Base-by-base conservation (phyloP, 2,113 vertebrate species). In the Martes martes region DNA sequence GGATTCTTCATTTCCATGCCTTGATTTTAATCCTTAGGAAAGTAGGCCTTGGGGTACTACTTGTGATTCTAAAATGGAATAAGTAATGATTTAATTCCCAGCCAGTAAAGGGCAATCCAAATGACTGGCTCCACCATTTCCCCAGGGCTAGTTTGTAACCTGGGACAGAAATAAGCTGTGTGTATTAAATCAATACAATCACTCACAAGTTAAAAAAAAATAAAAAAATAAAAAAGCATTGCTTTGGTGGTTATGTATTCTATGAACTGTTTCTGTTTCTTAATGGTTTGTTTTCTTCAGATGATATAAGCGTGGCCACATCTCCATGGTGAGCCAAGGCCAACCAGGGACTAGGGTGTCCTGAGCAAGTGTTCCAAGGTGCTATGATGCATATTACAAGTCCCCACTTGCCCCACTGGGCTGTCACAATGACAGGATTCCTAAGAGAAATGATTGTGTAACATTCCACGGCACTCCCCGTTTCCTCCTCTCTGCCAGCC, bases 41-140 rank as follows among this genome's bases (percentile, higher is more conserved):
- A 98, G 97, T 97, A 97, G 97, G 97, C 96, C 96, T 98, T 97
- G 92, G 97, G 97, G 97, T 97, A 97, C 96, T 97, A 96, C 96
- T 98, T 98, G 94, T 95, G 97, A 98, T 97, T 98, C 95, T 98
- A 97, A 98, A 97, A 96, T 97, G 97, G 97, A 98, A 98, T 98
- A 98, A 97, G 97, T 97, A 97, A 98, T 98, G 97, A 97, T 97
- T 98, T 98, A 97, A 97, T 97, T 98, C 97, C 95, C 96, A 98
- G 95, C 94, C 97, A 97, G 98, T 97, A 98, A 98, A 98, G 97
- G 98, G 96, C 98, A 98, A 96, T 98, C 97, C 96, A 96, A 96
- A 98, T 97, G 96, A 96, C 96, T 94, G 97, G 96, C 95, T 97
- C 90, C 95, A 96, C 97, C 97, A 97, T 98, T 97, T 98, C 98